Conservation (phyloP, 2,113 vertebrate species). For the Eulemur macaco region DNA sequence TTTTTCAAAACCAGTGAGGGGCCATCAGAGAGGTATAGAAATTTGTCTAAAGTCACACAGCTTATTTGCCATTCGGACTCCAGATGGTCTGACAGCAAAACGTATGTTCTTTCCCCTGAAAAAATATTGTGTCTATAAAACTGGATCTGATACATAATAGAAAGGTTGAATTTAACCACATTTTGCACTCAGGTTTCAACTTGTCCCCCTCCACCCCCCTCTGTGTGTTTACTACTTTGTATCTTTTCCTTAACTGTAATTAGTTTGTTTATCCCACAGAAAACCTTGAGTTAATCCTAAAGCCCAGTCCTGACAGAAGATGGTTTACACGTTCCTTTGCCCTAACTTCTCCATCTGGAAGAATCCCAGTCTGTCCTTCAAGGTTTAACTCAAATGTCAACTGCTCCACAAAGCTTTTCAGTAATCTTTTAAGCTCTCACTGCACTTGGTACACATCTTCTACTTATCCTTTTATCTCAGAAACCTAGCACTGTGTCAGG, state of each 20-base stretch:
- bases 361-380: neutral
- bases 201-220: neutral
- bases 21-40: neutral
- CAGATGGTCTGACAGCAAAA: neutral
- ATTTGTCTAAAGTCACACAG: neutral
- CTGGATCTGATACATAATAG: neutral
- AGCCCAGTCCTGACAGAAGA: neutral
- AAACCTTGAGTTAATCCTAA: neutral
- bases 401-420: neutral
- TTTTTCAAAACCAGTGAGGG: neutral
- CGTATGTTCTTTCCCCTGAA: neutral
- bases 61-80: neutral
- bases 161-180: neutral
- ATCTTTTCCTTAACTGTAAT: slow-evolving; percentile 5
- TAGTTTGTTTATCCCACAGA: neutral
- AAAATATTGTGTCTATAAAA: neutral
- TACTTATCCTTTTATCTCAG: neutral
- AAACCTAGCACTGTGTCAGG: neutral
- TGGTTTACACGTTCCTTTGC: neutral
- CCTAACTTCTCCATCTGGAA: neutral
- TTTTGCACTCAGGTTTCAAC: neutral
- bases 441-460: neutral
- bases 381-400: slow-evolving; percentile 8
- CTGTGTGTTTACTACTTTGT: neutral
- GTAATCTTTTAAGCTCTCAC: neutral